Evolutionary conservation across 2,113 vertebrate genomes (phyloP).

Genomic region (Cariama cristata): DNA sequence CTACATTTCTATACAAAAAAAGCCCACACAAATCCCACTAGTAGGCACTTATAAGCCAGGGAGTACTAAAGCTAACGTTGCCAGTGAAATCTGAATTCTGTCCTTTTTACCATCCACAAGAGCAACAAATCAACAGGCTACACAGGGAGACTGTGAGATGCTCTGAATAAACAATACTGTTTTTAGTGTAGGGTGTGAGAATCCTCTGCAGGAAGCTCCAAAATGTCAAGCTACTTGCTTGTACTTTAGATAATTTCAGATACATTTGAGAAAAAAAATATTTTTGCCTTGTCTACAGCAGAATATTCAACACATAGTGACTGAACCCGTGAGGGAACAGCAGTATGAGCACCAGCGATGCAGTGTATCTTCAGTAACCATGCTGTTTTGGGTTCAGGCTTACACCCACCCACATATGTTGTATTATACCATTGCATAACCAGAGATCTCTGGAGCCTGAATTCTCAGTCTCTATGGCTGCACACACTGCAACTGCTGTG

Average conservation of each 20-base stretch:
- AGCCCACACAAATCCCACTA: background rate
- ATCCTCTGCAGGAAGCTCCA: constrained; percentile 34
- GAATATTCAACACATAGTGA: constrained; percentile 15
- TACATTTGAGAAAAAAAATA: background rate
- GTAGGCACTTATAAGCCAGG: background rate
- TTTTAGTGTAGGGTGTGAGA: constrained; percentile 16
- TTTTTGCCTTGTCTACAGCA: constrained; percentile 15
- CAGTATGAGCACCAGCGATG: constrained; percentile 26
- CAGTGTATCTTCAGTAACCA: constrained; percentile 38
- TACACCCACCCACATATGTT: constrained; percentile 71
- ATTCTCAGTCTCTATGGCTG: constrained; percentile 53
- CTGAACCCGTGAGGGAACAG: constrained; percentile 10
- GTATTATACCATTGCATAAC: constrained; percentile 64
- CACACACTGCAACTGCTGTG: constrained; percentile 30
- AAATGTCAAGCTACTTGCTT: constrained; percentile 28
- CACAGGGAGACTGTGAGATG: background rate
- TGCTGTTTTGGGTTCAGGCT: constrained; percentile 66
- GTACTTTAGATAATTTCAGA: constrained; percentile 39
- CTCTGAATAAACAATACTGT: constrained; percentile 19
- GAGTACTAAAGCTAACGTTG: background rate
- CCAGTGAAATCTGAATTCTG: constrained; percentile 7
- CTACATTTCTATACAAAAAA: background rate
- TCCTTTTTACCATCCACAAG: background rate
- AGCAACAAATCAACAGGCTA: constrained; percentile 39
- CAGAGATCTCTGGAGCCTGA: constrained; percentile 45